Evolutionary conservation across 1,140 invertebrate species (phyloP).

Genomic region (Bathynomus jamesi): DNA sequence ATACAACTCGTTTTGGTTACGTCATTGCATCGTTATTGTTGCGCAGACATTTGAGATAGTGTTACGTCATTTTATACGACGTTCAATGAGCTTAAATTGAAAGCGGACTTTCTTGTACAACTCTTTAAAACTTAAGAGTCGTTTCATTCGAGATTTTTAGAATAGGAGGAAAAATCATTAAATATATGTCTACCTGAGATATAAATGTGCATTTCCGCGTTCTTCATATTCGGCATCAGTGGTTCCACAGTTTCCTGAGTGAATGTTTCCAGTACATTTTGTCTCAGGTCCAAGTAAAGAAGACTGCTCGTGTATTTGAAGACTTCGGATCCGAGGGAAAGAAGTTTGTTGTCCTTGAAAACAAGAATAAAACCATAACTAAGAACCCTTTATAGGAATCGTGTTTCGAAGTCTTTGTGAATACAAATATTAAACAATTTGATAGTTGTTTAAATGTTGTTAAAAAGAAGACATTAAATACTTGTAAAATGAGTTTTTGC

Average conservation of each 20-base stretch:
- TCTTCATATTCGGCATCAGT: constrained; percentile 63
- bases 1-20: too few relatives aligned
- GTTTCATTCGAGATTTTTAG: too few relatives aligned
- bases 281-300: constrained; percentile 59
- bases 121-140: too few relatives aligned
- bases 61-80: too few relatives aligned
- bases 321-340: constrained; percentile 54
- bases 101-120: too few relatives aligned
- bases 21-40: too few relatives aligned
- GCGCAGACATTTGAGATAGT: too few relatives aligned
- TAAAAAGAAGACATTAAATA: too few relatives aligned
- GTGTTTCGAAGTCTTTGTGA: not conserved
- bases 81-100: too few relatives aligned
- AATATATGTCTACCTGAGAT: constrained; percentile 57
- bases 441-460: too few relatives aligned
- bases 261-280: constrained; percentile 63
- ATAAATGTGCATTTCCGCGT: constrained; percentile 58
- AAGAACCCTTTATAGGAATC: not conserved
- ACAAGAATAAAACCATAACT: not conserved
- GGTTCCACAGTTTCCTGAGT: constrained; percentile 62
- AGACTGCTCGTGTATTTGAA: constrained; percentile 57
- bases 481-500: constrained; percentile 55
- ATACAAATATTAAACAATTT: too few relatives aligned
- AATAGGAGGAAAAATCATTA: too few relatives aligned
- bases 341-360: constrained; percentile 57